These are phyloP conservation scores for Hypomecis atomaria DNA, from an alignment of 2,888 invertebrate genomes.

Conservation along the genomic window DNA sequence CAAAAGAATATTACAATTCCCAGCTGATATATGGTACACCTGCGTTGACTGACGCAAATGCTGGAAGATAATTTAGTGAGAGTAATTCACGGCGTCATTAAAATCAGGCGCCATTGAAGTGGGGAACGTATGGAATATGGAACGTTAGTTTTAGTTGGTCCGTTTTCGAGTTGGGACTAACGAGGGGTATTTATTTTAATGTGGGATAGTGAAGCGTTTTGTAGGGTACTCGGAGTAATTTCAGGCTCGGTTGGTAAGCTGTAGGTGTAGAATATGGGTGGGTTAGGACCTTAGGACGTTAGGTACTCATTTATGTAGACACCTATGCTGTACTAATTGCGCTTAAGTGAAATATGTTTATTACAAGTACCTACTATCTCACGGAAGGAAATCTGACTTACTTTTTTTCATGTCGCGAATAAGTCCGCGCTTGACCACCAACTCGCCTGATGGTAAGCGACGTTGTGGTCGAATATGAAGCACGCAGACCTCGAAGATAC, in stretches of 20 bases:
- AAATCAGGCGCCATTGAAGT: slow-evolving; percentile 32
- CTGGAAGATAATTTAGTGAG: slow-evolving; percentile 34
- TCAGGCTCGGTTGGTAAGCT: not conserved
- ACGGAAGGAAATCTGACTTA: no score
- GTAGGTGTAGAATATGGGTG: no score
- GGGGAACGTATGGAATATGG: slow-evolving; percentile 6
- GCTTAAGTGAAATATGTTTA: no score
- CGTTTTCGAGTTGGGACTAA: slow-evolving; percentile 6
- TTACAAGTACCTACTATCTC: no score
- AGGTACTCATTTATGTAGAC: no score
- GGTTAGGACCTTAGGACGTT: no score
- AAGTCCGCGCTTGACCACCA: no score
- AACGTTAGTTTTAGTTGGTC: slow-evolving; percentile 10
- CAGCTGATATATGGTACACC: slow-evolving; percentile 55
- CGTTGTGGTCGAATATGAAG: no score
- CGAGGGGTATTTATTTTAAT: slow-evolving; percentile 5
- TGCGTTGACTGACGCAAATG: slow-evolving; percentile 48
- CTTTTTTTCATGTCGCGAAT: no score
- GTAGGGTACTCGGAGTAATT: not conserved
- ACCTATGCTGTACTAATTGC: no score
- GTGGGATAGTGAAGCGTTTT: not conserved
- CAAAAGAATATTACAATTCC: slow-evolving; percentile 60
- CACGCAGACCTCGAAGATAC: no score
- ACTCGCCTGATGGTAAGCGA: no score
- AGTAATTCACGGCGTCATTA: slow-evolving; percentile 31